Evolutionary conservation across 2,888 invertebrate genomes (phyloP).

Genomic region (Noctua janthe): DNA sequence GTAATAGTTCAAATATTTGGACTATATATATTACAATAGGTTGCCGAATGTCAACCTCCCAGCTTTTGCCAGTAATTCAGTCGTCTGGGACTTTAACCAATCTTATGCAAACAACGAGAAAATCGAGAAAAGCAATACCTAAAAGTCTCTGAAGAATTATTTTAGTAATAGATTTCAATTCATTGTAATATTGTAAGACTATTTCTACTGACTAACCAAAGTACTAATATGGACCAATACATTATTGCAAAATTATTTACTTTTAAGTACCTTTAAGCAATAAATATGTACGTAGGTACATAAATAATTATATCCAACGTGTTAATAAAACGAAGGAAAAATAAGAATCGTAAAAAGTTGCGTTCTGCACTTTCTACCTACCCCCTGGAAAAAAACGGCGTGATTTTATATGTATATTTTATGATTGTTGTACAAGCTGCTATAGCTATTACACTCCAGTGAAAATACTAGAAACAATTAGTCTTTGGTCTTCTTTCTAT

Average conservation of each 20-base stretch:
- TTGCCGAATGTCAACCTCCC: constrained; percentile 6
- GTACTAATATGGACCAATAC: neutral
- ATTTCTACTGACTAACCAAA: neutral
- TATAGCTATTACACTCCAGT: too few species aligned
- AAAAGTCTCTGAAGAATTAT: neutral
- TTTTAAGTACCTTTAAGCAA: neutral
- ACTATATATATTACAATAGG: constrained; percentile 11
- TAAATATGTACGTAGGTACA: neutral
- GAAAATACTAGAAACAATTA: neutral
- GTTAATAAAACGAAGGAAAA: neutral
- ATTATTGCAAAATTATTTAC: neutral
- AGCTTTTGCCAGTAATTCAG: constrained; percentile 2
- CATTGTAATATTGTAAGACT: neutral
- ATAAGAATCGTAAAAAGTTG: neutral
- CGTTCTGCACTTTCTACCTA: neutral
- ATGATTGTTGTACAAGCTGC: neutral
- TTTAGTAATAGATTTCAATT: neutral
- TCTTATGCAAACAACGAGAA: neutral
- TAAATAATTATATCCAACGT: neutral
- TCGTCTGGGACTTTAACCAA: constrained; percentile 13
- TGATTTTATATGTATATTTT: neutral
- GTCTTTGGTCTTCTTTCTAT: neutral
- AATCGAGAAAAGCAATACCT: constrained; percentile 5
- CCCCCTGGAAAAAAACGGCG: neutral
- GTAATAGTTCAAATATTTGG: constrained; percentile 21